Evolutionary conservation across 2,888 invertebrate genomes (phyloP), one percentile per base, ranked within the genome.

Genomic region (Acronicta alni): DNA sequence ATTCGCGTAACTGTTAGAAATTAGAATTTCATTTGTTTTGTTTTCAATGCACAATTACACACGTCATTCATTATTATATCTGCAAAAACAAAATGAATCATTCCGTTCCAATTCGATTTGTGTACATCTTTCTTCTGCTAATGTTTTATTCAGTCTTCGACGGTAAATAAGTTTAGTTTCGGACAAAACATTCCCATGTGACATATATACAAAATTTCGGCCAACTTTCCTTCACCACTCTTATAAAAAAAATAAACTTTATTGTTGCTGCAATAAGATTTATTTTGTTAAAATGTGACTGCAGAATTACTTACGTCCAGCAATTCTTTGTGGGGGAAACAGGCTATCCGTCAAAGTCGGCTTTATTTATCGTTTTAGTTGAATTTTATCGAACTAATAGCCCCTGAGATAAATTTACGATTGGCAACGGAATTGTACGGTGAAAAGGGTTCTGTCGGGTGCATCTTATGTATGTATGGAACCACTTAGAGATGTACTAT

Each of bases 331-430:
- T 81, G 84, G 89, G 90, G 92, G 92, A 91, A 89, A 86, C 88
- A 84, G 89, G 89, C 87, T 86, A 93, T 93, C 89, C 91, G 92
- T 90, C 90, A 90, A 93, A 93, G 93, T 92, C 92, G 84, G 86
- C 85, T 91, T 90, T 93, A 93, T 93, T 93, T 93, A 93, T 93
- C 91, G 93, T 93, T 92, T 88, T 90, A 91, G 91, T 92, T 92
- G 93, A 93, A 93, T 93, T 93, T 93, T 93, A 93, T 93, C 92
- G 91, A 88, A 93, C 93, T 93, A 93, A 93, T 93, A 93, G 92
- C 87, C 83, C 80, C 77, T 77, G 90, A 92, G 92, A 93, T 93
- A 90, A 86, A 93, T 93, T 93, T 93, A 92, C 92, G 92, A 92
- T 93, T 91, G 91, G 87, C 79, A 85, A 81, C 81, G 85, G 87